Conservation (phyloP, 2,113 vertebrate genomes). For the Pseudonaja textilis region DNA sequence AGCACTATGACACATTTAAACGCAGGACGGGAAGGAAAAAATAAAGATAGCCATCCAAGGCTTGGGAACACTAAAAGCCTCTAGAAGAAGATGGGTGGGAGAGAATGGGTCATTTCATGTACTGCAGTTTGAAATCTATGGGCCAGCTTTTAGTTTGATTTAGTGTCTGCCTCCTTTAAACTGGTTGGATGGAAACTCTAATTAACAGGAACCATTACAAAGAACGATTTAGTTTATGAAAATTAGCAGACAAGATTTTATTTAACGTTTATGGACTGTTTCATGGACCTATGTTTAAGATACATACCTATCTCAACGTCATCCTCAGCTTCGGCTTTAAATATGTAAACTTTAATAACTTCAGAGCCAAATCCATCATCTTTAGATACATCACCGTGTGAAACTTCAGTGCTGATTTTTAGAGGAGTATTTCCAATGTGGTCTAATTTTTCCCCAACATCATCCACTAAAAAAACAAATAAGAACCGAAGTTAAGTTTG, state of each 20-base stretch:
- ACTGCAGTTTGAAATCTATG: not conserved
- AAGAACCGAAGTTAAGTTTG: not conserved
- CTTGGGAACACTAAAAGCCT: not conserved
- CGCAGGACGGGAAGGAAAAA: not conserved
- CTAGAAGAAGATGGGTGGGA: not conserved
- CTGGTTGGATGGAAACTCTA: not conserved
- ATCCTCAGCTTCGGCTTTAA: conserved; percentile 98
- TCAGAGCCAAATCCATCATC: conserved; percentile 91
- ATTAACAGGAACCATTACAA: not conserved
- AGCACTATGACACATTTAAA: not conserved
- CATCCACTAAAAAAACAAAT: conserved; percentile 84
- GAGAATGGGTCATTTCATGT: not conserved
- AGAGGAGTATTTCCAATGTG: conserved; percentile 89
- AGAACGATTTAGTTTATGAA: not conserved
- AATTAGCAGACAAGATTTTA: not conserved
- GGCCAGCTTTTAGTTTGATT: not conserved
- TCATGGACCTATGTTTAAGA: conserved; percentile 20
- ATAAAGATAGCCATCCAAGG: not conserved
- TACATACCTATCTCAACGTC: conserved; percentile 92
- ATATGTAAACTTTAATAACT: conserved; percentile 99
- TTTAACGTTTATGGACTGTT: not conserved
- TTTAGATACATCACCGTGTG: conserved; percentile 88
- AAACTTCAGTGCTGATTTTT: conserved; percentile 91
- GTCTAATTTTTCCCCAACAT: conserved; percentile 95
- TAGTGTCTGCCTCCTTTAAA: not conserved